These are phyloP conservation scores for Pyrocoelia pectoralis DNA, from an alignment of 2,888 invertebrate species.

Conservation along the genomic window DNA sequence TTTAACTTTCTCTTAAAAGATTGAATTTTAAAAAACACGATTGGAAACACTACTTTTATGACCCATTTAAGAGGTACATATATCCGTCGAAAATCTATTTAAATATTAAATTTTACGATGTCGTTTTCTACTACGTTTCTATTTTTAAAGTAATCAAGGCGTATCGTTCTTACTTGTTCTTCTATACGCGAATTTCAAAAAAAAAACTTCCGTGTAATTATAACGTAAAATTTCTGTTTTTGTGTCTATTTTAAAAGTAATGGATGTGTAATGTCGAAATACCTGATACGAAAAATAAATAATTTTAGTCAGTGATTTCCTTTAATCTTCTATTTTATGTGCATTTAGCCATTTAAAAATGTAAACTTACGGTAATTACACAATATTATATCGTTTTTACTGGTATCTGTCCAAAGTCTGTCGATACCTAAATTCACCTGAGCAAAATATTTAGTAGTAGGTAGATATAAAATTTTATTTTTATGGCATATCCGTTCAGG, in stretches of 20 bases:
- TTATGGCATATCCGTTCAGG: too few relatives aligned
- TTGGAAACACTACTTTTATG: neutral
- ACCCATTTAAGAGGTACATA: neutral
- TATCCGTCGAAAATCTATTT: neutral
- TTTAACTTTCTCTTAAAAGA: neutral
- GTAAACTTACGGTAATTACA: constrained; percentile 1
- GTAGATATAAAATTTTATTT: too few relatives aligned
- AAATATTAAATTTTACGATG: neutral
- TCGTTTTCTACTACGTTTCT: too few relatives aligned
- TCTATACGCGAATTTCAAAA: too few relatives aligned
- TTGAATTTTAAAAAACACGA: neutral
- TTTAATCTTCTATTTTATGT: constrained; percentile 17
- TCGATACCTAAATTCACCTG: neutral
- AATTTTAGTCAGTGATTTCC: constrained; percentile 5
- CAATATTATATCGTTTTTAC: neutral
- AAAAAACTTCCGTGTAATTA: neutral
- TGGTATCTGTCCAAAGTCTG: neutral
- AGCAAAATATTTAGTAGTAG: neutral
- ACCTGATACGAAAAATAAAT: constrained; percentile 16
- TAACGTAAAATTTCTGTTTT: neutral
- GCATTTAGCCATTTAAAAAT: constrained; percentile 6
- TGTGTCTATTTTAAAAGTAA: neutral
- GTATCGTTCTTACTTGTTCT: neutral
- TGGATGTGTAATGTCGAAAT: neutral
- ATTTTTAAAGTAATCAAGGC: neutral